Base-by-base conservation (phyloP, 2,888 invertebrate species). In the Dilophus febrilis region DNA sequence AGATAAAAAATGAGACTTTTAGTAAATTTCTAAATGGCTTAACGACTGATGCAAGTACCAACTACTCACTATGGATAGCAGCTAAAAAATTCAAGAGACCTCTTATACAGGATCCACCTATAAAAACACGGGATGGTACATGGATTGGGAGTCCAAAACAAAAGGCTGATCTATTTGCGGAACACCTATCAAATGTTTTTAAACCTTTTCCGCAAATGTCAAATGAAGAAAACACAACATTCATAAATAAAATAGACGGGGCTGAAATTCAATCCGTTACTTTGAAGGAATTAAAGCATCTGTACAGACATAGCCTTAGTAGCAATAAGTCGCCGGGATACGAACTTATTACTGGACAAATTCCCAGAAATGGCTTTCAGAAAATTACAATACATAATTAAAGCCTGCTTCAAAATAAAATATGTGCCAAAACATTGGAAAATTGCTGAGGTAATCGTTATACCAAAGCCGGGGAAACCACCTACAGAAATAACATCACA, bases 381-480 rank as follows among this genome's bases (percentile, higher is more conserved):
- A 2, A 42, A 44, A 28, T 28, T 55, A 3, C 48, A 50, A 4
- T 37, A 44, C 13, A 34, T 52, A 1, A 46, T 46, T 11, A 53
- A 53, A 35, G 48, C 53, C 19, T n/a, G 11, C 13, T 29, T 29
- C 13, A 11, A 13, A 29, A 4, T 29, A 29, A 13, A 13, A 29
- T 29, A 29, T 12, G 11, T 29, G n/a, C 11, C 47, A n/a, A 38
- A 47, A 45, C 26, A 48, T 19, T 37, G 41, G 3, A 49, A 50
- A 18, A 45, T 51, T 5, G 51, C 51, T 1, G 39, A 34, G 11
- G 40, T 48, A 33, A 54, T 52, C 47, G 53, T 53, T 43, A 44
- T 50, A 1, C 42, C 42, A 7, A 50, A 52, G 42, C 45, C 46
- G 18, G 45, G 45, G 3, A 52, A 49, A 45, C 40, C 40, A 33